Evolutionary conservation across 2,888 invertebrate genomes (phyloP).

Genomic region (Eupeodes latifasciatus): DNA sequence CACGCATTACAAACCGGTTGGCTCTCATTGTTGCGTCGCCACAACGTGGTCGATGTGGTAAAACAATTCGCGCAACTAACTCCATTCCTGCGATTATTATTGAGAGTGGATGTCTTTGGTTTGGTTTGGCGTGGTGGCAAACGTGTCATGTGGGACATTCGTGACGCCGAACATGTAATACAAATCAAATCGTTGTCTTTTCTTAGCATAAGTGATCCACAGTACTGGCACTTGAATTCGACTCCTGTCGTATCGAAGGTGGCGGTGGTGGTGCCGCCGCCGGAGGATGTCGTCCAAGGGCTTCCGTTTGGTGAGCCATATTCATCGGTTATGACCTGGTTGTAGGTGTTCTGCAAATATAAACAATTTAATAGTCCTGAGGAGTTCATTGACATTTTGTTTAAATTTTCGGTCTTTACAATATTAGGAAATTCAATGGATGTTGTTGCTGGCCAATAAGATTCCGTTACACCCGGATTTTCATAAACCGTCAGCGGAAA

Average conservation of each 20-base stretch:
- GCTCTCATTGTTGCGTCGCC: conserved; percentile 94
- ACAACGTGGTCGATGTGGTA: conserved; percentile 89
- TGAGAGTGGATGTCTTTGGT: conserved; percentile 80
- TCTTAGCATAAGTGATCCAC: conserved; percentile 79
- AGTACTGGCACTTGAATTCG: conserved; percentile 81
- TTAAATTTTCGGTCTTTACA: conserved; percentile 58
- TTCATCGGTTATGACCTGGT: conserved; percentile 82
- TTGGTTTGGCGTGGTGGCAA: conserved; percentile 81
- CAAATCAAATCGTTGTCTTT: conserved; percentile 81
- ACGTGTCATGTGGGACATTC: conserved; percentile 77
- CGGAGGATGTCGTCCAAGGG: conserved; percentile 78
- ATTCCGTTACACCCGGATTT: conserved; percentile 78
- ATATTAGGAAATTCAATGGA: conserved; percentile 80
- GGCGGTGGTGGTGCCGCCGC: conserved; percentile 23
- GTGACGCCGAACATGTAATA: conserved; percentile 77
- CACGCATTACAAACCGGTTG: conserved; percentile 95
- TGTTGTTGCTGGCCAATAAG: conserved; percentile 78
- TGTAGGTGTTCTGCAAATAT: conserved; percentile 79
- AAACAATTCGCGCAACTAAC: conserved; percentile 87
- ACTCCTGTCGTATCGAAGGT: conserved; percentile 65
- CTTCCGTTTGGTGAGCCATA: conserved; percentile 80
- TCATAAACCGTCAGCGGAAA: conserved; percentile 81
- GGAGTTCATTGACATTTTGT: neutral
- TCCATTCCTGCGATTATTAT: conserved; percentile 82
- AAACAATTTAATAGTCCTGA: neutral